These are phyloP conservation scores for Adelognathus sp. DNA, from an alignment of 2,888 invertebrate genomes.

Conservation along the genomic window DNA sequence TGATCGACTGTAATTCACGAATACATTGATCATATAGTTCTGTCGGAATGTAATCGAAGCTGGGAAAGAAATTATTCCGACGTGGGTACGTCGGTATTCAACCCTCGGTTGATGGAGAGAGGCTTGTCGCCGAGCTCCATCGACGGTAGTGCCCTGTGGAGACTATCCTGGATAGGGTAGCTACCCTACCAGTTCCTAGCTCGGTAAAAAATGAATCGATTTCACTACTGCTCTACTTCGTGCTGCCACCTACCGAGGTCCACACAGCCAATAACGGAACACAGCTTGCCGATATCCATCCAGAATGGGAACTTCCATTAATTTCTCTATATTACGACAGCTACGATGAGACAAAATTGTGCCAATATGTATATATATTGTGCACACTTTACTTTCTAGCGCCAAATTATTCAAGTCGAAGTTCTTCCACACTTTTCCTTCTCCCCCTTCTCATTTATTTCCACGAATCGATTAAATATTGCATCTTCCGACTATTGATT, in stretches of 20 bases:
- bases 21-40: neutral
- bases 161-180: conserved; percentile 4
- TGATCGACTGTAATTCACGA: neutral
- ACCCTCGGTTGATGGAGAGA: conserved; percentile 5
- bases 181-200: neutral
- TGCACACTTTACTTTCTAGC: too few relatives aligned
- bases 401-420: too few relatives aligned
- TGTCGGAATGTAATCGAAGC: neutral
- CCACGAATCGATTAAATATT: too few relatives aligned
- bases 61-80: neutral
- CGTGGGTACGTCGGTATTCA: neutral
- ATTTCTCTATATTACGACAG: too few relatives aligned
- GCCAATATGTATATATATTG: too few relatives aligned
- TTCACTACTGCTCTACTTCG: neutral
- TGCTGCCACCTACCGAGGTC: conserved; percentile 33
- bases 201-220: conserved; percentile 4
- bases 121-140: neutral
- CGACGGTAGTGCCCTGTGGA: neutral
- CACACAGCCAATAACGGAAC: neutral
- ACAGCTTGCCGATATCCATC: too few relatives aligned
- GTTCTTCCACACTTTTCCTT: too few relatives aligned
- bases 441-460: too few relatives aligned
- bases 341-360: too few relatives aligned
- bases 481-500: too few relatives aligned
- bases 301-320: too few relatives aligned